Conservation (phyloP, 1,140 invertebrate genomes). For the Heliothis virescens region DNA sequence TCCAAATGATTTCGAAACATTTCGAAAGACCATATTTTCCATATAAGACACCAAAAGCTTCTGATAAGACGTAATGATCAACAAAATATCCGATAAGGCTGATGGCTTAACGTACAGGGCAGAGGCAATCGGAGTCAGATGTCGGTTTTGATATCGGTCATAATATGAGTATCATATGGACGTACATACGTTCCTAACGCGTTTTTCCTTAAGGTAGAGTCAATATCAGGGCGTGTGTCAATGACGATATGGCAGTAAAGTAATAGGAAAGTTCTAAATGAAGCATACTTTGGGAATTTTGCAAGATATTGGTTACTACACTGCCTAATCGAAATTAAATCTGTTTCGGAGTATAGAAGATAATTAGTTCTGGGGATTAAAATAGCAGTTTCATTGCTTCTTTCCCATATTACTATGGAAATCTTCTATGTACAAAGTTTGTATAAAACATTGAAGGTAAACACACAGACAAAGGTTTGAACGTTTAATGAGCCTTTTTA, state of each 20-base stretch:
- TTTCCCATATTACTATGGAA: conserved; percentile 38
- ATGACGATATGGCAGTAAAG: conserved; percentile 26
- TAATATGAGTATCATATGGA: conserved; percentile 2
- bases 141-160: conserved; percentile 1
- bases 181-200: conserved; percentile 10
- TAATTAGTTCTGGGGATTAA: not conserved
- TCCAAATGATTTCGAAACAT: not conserved
- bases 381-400: not conserved
- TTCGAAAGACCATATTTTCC: not conserved
- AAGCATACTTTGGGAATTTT: too few relatives aligned
- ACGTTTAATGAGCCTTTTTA: conserved; percentile 67
- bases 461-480: conserved; percentile 35
- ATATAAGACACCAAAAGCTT: conserved; percentile 2
- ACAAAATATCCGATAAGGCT: conserved; percentile 9
- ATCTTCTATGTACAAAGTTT: conserved; percentile 18
- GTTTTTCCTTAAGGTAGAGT: conserved; percentile 16
- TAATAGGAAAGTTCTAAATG: not conserved
- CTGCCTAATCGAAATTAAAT: too few relatives aligned
- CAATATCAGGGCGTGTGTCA: conserved; percentile 22
- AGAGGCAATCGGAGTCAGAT: conserved; percentile 22
- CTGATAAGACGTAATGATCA: conserved; percentile 20
- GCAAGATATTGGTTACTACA: too few relatives aligned
- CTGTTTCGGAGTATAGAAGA: too few relatives aligned
- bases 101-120: conserved; percentile 4
- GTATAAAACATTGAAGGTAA: conserved; percentile 22